Conservation (phyloP, 2,888 invertebrate species). For the Drosophila siamana region DNA sequence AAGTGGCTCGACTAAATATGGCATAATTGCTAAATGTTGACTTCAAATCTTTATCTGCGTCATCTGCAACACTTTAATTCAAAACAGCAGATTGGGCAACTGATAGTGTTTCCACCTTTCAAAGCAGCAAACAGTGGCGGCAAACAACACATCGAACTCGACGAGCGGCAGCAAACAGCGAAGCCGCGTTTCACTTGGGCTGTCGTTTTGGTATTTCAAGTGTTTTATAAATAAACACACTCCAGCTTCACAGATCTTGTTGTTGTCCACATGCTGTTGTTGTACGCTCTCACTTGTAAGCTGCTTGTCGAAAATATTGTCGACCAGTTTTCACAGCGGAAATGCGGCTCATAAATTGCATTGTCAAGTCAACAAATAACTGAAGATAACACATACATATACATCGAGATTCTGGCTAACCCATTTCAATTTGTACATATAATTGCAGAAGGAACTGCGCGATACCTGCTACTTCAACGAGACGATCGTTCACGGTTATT, state of each 20-base stretch:
- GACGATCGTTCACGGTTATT: conserved; percentile 85
- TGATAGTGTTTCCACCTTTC: conserved; percentile 36
- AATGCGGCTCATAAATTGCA: conserved; percentile 74
- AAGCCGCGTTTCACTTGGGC: conserved; percentile 68
- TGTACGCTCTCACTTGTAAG: conserved; percentile 39
- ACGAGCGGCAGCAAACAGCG: conserved; percentile 8
- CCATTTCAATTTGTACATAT: neutral
- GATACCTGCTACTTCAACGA: conserved; percentile 85
- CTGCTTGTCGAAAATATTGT: conserved; percentile 53
- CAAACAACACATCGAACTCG: neutral
- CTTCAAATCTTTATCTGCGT: conserved; percentile 55
- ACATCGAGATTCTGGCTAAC: neutral
- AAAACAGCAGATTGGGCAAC: conserved; percentile 30
- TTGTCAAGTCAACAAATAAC: conserved; percentile 38
- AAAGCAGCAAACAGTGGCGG: too few species aligned
- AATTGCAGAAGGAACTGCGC: conserved; percentile 83
- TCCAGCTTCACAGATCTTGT: conserved; percentile 37
- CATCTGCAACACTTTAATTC: conserved; percentile 63
- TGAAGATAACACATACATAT: conserved; percentile 22
- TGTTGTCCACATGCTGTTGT: conserved; percentile 40
- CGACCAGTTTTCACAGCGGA: conserved; percentile 58
- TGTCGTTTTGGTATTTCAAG: conserved; percentile 72
- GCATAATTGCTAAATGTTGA: conserved; percentile 46
- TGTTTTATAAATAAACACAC: conserved; percentile 82
- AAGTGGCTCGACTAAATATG: conserved; percentile 57